These are phyloP conservation scores for Leucoma salicis DNA, from an alignment of 2,888 invertebrate genomes.

Conservation along the genomic window DNA sequence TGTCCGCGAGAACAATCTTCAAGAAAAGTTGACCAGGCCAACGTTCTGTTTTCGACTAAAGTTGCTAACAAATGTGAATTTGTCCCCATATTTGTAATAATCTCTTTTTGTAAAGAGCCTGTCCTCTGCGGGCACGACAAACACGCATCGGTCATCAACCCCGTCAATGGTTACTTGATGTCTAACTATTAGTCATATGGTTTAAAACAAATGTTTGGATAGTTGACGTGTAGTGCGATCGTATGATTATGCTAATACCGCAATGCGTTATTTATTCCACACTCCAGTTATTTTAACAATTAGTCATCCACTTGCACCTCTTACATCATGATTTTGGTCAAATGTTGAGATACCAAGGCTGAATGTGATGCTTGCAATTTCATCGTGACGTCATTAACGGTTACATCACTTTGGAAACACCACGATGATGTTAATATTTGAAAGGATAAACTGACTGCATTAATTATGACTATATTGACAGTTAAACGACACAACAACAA, in stretches of 20 bases:
- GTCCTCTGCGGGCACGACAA: slow-evolving; percentile 55
- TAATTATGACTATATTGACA: neutral
- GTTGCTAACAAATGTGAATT: slow-evolving; percentile 37
- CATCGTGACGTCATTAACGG: neutral
- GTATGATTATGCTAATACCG: slow-evolving; percentile 49
- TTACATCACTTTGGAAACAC: neutral
- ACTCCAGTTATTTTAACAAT: slow-evolving; percentile 27
- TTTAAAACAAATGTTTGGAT: slow-evolving; percentile 61
- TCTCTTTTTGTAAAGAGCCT: slow-evolving; percentile 55
- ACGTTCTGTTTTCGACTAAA: slow-evolving; percentile 45
- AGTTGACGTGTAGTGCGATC: slow-evolving; percentile 49
- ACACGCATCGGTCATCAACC: slow-evolving; percentile 74
- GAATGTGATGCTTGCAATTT: neutral
- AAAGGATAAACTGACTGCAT: slow-evolving; percentile 10
- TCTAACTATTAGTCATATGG: slow-evolving; percentile 66
- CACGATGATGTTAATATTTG: neutral
- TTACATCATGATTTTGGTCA: slow-evolving; percentile 19
- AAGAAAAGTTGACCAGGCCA: slow-evolving; percentile 42
- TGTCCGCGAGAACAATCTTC: slow-evolving; percentile 16
- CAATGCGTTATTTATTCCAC: slow-evolving; percentile 41
- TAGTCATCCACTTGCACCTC: slow-evolving; percentile 34
- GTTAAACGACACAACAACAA: neutral
- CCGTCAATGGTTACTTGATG: slow-evolving; percentile 69
- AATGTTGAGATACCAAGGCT: neutral
- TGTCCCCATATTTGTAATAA: slow-evolving; percentile 38